These are phyloP conservation scores for Caenorhabditis virilis DNA, from an alignment of 2,888 invertebrate species.

Conservation along the genomic window DNA sequence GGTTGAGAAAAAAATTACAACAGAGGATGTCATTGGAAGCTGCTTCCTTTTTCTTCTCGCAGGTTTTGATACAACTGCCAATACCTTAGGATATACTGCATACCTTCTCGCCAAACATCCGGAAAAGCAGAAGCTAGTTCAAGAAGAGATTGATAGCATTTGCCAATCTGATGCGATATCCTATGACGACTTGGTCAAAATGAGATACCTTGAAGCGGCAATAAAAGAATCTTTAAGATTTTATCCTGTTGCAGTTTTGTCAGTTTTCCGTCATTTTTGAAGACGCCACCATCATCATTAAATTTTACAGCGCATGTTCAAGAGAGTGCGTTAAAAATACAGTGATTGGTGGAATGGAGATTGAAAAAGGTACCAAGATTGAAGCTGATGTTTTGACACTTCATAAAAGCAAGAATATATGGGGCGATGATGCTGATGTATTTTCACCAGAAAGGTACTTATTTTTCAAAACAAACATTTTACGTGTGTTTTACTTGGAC, in stretches of 20 bases:
- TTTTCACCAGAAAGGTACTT: conserved; percentile 60
- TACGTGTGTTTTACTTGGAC: no score
- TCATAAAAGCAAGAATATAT: conserved; percentile 57
- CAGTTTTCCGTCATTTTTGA: conserved; percentile 7
- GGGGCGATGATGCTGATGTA: conserved; percentile 61
- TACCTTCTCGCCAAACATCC: conserved; percentile 70
- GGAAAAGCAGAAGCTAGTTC: conserved; percentile 31
- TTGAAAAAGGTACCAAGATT: conserved; percentile 56
- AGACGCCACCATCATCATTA: neutral
- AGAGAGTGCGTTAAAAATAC: conserved; percentile 50
- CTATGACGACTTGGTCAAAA: conserved; percentile 52
- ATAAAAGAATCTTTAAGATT: conserved; percentile 60
- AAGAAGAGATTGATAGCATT: conserved; percentile 50
- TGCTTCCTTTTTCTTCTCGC: conserved; percentile 62
- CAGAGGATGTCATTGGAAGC: conserved; percentile 54
- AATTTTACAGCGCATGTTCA: conserved; percentile 50
- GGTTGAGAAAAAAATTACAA: conserved; percentile 46
- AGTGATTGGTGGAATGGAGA: conserved; percentile 42
- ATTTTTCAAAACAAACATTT: no score
- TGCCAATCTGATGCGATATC: conserved; percentile 18
- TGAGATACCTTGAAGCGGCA: conserved; percentile 56
- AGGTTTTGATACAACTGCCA: conserved; percentile 72
- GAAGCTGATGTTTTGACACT: conserved; percentile 56
- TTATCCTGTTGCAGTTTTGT: conserved; percentile 60
- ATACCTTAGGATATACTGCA: conserved; percentile 70